Conservation (phyloP, 2,888 invertebrate species). For the Tenthredo mesomela region DNA sequence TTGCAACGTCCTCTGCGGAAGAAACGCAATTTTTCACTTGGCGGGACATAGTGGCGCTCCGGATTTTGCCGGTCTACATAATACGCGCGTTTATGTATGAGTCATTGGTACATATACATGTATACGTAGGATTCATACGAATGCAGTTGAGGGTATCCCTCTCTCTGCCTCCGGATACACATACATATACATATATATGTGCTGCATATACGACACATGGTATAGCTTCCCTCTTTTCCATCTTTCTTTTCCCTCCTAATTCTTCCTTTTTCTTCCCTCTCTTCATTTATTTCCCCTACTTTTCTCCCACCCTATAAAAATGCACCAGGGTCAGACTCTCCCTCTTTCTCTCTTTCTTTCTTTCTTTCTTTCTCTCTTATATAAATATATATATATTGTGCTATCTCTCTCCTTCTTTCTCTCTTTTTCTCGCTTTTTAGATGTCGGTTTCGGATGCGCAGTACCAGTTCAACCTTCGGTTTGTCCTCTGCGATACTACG, state of each 20-base stretch:
- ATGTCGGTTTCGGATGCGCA: constrained; percentile 58
- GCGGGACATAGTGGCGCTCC: constrained; percentile 18
- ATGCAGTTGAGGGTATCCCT: neutral
- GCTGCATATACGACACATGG: neutral
- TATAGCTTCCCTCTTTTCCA: constrained; percentile 33
- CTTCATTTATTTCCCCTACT: constrained; percentile 26
- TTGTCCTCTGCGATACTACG: constrained; percentile 60
- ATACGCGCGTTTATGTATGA: constrained; percentile 6
- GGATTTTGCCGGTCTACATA: constrained; percentile 9
- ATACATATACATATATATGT: neutral
- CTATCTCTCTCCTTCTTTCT: neutral
- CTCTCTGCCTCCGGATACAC: neutral
- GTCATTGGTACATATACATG: neutral
- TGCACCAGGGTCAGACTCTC: constrained; percentile 59
- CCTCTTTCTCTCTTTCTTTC: constrained; percentile 62
- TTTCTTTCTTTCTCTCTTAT: no score
- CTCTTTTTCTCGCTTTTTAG: constrained; percentile 30
- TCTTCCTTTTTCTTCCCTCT: constrained; percentile 44
- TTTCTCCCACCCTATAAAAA: constrained; percentile 31
- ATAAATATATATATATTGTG: neutral
- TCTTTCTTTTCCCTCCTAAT: constrained; percentile 53
- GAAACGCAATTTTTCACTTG: constrained; percentile 46
- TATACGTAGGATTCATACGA: neutral
- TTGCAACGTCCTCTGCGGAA: constrained; percentile 28
- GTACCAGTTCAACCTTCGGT: constrained; percentile 68